Evolutionary conservation across 2,113 vertebrate genomes (phyloP), one percentile per base, ranked within the genome.

Genomic region (Cervus canadensis): DNA sequence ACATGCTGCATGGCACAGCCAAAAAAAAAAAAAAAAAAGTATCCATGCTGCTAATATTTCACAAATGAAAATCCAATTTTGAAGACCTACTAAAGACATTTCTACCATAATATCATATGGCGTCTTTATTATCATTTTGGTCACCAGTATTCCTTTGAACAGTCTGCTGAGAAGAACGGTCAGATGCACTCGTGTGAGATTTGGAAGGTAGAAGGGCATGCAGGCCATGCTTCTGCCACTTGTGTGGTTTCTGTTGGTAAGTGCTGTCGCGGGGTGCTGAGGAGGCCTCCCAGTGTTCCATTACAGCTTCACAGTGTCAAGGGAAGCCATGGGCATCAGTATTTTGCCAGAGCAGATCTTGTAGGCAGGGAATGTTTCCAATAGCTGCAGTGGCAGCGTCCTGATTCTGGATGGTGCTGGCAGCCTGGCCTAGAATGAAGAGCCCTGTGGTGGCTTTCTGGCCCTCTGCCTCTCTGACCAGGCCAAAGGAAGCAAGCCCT

Each of bases 11-110:
- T 45, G 74, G 74, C 25, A 45, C 25, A 8, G 74, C 43, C 74
- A 28, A 76, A 74, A 74, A 26, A 76, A 40, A 74, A 26, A 76
- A 40, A 71, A 71, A 76, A 43, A 94, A 97, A 87, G 15, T n/a
- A 43, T 85, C 76, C 50, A 60, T 89, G 84, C 13, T 79, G 50
- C 87, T 96, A 52, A 60, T 52, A 87, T 45, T 26, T 76, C 40
- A 36, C 15, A 43, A 81, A 93, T 54, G n/a, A 86, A 91, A 74
- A 59, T 74, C 57, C 82, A 76, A 54, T 67, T 90, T 60, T 50
- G 56, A 94, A 89, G 60, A 89, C 33, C 43, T 15, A 50, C 52
- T 87, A 82, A 83, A 81, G 30, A 64, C 17, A 30, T 91, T 81
- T 82, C 67, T 45, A 52, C 56, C 52, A 62, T 7, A 9, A 45